A percentile compares a stretch with the other conserved stretches of the same genome.
Evolutionary conservation across 1,140 invertebrate genomes (phyloP).

Genomic region (Macrobrachium rosenbergii): DNA sequence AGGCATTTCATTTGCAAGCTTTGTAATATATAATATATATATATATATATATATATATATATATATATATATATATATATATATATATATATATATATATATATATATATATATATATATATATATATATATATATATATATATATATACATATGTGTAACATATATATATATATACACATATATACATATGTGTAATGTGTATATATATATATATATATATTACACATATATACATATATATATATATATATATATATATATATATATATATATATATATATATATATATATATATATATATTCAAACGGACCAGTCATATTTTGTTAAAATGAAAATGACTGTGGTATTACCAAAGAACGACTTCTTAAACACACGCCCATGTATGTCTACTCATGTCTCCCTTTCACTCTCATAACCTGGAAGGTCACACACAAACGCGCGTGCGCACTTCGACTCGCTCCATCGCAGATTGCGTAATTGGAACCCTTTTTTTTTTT

Average conservation of each 20-base stretch:
- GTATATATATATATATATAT: conserved; percentile 5
- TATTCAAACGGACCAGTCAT: too few relatives aligned
- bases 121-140: conserved; percentile 27
- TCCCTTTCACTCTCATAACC: too few relatives aligned
- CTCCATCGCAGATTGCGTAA: too few relatives aligned
- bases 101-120: conserved; percentile 16
- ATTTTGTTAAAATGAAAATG: too few relatives aligned
- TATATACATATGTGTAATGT: too few relatives aligned
- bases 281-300: conserved; percentile 3
- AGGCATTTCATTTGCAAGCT: too few relatives aligned
- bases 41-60: conserved; percentile 10
- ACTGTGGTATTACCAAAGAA: too few relatives aligned
- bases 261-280: conserved; percentile 5
- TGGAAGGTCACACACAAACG: too few relatives aligned
- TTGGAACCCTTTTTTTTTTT: too few relatives aligned
- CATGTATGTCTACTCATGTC: too few relatives aligned
- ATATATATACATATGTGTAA: conserved; percentile 10
- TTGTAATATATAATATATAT: conserved; percentile 4
- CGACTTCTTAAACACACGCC: too few relatives aligned
- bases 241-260: conserved; percentile 26
- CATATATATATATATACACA: conserved; percentile 22
- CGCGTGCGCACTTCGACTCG: too few relatives aligned
- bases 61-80: neutral
- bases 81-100: neutral
- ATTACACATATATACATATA: conserved; percentile 7